These are phyloP conservation scores for Hylia prasina DNA, from an alignment of 2,113 vertebrate species.

Conservation along the genomic window DNA sequence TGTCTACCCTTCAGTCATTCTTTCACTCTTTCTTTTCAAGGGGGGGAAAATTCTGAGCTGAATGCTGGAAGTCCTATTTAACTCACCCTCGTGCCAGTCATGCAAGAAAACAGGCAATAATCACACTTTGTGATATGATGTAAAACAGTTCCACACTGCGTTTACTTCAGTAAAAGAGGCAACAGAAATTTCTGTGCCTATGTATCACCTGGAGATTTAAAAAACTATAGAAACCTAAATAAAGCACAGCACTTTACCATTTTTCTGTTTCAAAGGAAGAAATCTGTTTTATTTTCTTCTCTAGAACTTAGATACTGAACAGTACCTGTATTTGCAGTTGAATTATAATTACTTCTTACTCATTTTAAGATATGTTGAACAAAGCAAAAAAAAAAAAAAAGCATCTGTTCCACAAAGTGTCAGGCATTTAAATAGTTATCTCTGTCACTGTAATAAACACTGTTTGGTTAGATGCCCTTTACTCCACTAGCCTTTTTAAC, in stretches of 20 bases:
- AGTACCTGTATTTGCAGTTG: neutral
- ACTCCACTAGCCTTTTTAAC: neutral
- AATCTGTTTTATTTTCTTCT: neutral
- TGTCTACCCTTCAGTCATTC: neutral
- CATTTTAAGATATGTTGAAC: neutral
- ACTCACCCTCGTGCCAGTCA: neutral
- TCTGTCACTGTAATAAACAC: neutral
- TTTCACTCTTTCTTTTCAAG: neutral
- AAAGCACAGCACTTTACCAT: neutral
- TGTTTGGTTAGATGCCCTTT: neutral
- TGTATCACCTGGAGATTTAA: neutral
- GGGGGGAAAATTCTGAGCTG: neutral
- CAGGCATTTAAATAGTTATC: neutral
- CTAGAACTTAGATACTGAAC: neutral
- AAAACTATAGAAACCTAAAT: neutral
- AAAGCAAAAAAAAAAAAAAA: neutral
- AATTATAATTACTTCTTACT: neutral
- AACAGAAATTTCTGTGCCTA: neutral
- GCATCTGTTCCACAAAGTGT: neutral
- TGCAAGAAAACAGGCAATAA: neutral
- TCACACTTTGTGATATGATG: neutral
- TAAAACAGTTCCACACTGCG: neutral
- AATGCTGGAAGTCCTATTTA: neutral
- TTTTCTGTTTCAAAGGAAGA: neutral
- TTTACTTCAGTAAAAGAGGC: neutral